Percentiles rank a stretch among this genome's conserved stretches.
Evolutionary conservation across 2,113 vertebrate genomes (phyloP).

Genomic region (Prolemur simus): DNA sequence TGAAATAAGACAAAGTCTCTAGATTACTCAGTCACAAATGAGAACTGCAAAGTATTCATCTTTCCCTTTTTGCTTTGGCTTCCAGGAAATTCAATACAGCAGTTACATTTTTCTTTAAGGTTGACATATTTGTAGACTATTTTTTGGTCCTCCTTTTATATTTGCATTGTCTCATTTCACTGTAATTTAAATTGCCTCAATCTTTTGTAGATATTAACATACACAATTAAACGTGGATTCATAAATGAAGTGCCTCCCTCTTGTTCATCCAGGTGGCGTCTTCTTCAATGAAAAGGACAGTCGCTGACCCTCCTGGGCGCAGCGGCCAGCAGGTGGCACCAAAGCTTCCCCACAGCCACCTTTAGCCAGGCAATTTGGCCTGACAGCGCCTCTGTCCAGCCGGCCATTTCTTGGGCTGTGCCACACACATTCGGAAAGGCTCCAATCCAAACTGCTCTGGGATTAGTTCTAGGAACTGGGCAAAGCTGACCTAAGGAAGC

Average conservation of each 20-base stretch:
- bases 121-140: not conserved
- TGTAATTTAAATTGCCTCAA: not conserved
- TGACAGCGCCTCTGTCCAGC: not conserved
- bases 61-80: conserved; percentile 51
- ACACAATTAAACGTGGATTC: not conserved
- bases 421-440: not conserved
- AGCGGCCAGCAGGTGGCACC: conserved; percentile 54
- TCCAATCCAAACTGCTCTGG: not conserved
- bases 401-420: not conserved
- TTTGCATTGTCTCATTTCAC: not conserved
- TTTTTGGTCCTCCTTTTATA: not conserved
- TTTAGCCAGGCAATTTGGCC: not conserved
- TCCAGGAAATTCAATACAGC: not conserved
- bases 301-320: not conserved
- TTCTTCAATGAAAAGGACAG: not conserved
- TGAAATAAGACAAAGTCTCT: not conserved
- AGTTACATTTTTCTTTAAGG: not conserved
- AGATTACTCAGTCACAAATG: not conserved
- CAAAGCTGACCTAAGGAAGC: not conserved
- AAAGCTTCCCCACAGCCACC: not conserved
- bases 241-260: not conserved
- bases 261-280: not conserved
- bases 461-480: not conserved
- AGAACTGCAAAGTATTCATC: not conserved
- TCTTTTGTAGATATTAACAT: not conserved